Evolutionary conservation across 2,113 vertebrate genomes (phyloP).

Genomic region (Ptyas mucosa): DNA sequence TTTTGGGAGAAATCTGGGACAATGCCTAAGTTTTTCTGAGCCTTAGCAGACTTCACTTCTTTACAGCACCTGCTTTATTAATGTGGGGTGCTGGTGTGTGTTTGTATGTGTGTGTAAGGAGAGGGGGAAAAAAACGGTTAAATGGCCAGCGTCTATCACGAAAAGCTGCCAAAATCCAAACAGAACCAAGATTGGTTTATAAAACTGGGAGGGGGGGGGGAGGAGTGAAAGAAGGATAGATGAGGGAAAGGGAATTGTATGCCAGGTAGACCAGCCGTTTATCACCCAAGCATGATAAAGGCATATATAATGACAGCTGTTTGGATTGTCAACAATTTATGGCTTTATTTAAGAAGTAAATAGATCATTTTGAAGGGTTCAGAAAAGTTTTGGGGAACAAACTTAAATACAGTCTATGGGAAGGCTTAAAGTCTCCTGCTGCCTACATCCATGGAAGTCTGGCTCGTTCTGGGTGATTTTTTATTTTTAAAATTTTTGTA

Average conservation of each 20-base stretch:
- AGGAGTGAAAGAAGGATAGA: neutral
- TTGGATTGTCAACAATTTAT: slow-evolving; percentile 48
- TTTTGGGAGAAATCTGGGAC: neutral
- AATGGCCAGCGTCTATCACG: fast-evolving
- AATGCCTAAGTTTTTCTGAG: neutral
- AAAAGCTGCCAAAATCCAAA: neutral
- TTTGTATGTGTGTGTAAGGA: neutral
- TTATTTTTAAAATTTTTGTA: no score
- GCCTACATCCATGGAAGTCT: neutral
- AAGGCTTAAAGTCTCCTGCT: neutral
- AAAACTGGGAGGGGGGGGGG: neutral
- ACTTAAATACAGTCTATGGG: neutral
- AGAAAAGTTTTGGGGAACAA: neutral
- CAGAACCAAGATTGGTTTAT: fast-evolving
- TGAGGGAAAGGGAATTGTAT: neutral
- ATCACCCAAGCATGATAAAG: slow-evolving; percentile 50
- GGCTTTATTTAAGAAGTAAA: slow-evolving; percentile 54
- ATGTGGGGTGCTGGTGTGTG: neutral
- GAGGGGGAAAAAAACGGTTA: neutral
- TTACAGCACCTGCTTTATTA: neutral
- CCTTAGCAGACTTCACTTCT: fast-evolving
- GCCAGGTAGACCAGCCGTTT: slow-evolving; percentile 23
- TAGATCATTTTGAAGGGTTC: neutral
- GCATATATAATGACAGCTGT: slow-evolving; percentile 56
- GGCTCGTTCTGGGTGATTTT: neutral